A percentile compares a stretch with the other conserved stretches of the same genome.
These are phyloP conservation scores for Brachypteracias leptosomus DNA, from an alignment of 2,113 vertebrate genomes.

Conservation along the genomic window DNA sequence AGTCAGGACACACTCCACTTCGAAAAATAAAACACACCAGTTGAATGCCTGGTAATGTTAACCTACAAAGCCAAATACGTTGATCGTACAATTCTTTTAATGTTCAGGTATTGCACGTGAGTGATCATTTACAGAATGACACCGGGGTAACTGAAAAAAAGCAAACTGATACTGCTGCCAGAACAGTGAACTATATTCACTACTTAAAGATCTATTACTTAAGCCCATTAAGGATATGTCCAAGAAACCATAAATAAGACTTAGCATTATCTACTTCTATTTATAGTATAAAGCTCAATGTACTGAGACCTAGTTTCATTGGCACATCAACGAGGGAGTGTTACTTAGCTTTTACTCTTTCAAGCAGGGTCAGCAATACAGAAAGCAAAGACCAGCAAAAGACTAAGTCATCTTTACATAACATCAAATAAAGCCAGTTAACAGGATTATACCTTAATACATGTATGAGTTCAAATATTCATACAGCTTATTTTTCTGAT, in stretches of 20 bases:
- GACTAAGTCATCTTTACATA: background rate
- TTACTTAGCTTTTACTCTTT: conserved; percentile 11
- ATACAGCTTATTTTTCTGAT: background rate
- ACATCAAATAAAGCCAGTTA: background rate
- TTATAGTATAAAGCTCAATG: background rate
- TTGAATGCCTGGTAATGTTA: background rate
- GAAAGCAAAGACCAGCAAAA: conserved; percentile 23
- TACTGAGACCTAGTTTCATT: conserved; percentile 36
- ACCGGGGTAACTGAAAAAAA: background rate
- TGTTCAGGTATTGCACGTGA: background rate
- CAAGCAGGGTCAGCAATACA: background rate
- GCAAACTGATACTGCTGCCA: background rate
- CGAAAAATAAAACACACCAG: background rate
- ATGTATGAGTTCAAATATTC: background rate
- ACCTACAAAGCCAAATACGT: background rate
- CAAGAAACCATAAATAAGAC: conserved; percentile 52
- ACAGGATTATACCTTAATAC: background rate
- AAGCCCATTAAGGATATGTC: conserved; percentile 19
- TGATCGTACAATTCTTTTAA: background rate
- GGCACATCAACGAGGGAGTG: background rate
- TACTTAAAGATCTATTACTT: background rate
- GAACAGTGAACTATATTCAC: background rate
- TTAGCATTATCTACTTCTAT: conserved; percentile 34
- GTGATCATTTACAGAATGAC: background rate
- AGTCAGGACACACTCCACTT: fast-evolving